phyloP scores from a whole-genome alignment of 1,140 invertebrate genomes.

The Colletes latitarsis region DNA sequence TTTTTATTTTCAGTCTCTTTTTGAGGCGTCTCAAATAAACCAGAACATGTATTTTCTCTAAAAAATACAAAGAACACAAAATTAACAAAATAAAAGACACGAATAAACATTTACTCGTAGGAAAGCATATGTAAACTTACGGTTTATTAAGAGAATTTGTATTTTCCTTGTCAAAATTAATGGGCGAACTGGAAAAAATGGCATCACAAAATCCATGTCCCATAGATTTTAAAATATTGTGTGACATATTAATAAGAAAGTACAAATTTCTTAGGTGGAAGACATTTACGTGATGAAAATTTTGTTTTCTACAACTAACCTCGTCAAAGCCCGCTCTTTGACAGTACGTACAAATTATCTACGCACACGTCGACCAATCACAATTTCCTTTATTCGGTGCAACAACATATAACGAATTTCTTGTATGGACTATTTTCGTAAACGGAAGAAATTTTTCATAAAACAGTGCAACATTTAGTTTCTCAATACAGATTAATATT shows the following conservation, averaged over 20 bases:
- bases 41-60: conserved; percentile 16
- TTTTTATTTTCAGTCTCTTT: conserved; percentile 6
- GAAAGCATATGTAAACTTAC: conserved; percentile 1
- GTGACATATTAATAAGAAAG: conserved; percentile 44
- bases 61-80: background rate
- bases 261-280: background rate
- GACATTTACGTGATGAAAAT: background rate
- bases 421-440: background rate
- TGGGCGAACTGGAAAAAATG: conserved; percentile 72
- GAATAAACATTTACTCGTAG: background rate
- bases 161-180: conserved; percentile 66
- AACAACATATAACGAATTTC: conserved; percentile 22
- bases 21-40: conserved; percentile 3
- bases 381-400: background rate
- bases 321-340: conserved; percentile 18
- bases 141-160: conserved; percentile 13
- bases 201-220: conserved; percentile 69
- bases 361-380: background rate
- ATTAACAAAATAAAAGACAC: background rate
- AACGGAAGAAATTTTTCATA: background rate
- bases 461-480: background rate
- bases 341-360: background rate
- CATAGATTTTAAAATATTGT: conserved; percentile 38
- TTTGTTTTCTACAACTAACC: conserved; percentile 40
- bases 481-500: background rate